A percentile compares a stretch with the other conserved stretches of the same genome.
Evolutionary conservation across 2,797 vertebrate species (phyloP).

Genomic region (Melanotaenia parkinsoni): DNA sequence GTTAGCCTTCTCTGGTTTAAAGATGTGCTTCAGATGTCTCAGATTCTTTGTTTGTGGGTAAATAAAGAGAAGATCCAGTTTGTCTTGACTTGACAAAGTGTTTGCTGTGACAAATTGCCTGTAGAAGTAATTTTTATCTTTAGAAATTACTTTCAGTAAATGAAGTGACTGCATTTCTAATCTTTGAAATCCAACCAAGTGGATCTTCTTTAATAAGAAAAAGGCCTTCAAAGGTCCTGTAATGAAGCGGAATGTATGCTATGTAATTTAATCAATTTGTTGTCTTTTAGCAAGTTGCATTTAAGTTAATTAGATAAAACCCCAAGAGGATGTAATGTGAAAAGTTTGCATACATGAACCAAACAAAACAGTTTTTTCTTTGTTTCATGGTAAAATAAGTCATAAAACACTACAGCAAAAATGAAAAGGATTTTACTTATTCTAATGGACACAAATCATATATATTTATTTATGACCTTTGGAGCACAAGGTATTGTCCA

Average conservation of each 20-base stretch:
- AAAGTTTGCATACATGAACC: not conserved
- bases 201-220: conserved; percentile 10
- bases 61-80: conserved; percentile 1
- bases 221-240: not conserved
- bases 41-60: not conserved
- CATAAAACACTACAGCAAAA: no score
- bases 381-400: no score
- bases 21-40: not conserved
- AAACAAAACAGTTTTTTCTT: not conserved
- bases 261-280: conserved; percentile 2
- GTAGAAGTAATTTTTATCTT: not conserved
- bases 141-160: not conserved
- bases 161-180: conserved; percentile 6
- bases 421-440: no score
- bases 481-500: no score
- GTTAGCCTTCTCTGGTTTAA: not conserved
- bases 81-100: not conserved
- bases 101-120: not conserved
- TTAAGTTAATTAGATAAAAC: conserved; percentile 39
- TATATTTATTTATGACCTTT: no score
- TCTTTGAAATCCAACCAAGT: not conserved
- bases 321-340: conserved; percentile 13
- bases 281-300: conserved; percentile 10
- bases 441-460: no score
- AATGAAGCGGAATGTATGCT: conserved; percentile 3